phyloP scores from a whole-genome alignment of 2,888 invertebrate species.

The Cerceris rybyensis region DNA sequence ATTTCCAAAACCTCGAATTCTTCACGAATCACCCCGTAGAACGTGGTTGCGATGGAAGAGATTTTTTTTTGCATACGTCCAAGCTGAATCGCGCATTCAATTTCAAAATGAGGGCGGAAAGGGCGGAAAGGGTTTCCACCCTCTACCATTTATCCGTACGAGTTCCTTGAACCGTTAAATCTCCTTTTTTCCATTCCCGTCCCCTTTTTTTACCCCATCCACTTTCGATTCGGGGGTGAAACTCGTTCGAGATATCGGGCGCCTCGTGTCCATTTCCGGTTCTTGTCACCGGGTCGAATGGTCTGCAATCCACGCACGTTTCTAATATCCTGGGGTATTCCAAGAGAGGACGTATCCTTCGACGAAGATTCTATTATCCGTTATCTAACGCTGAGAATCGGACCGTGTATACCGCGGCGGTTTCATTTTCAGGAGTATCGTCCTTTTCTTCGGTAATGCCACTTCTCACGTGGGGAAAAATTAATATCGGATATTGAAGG shows the following conservation, averaged over 20 bases:
- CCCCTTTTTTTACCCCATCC: neutral
- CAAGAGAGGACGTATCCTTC: slow-evolving; percentile 28
- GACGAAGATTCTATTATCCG: slow-evolving; percentile 44
- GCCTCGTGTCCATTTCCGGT: slow-evolving; percentile 60
- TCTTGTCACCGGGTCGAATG: slow-evolving; percentile 46
- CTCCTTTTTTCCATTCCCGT: slow-evolving; percentile 19
- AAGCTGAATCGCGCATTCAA: slow-evolving; percentile 29
- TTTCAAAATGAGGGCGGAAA: slow-evolving; percentile 20
- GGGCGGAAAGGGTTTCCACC: slow-evolving; percentile 13
- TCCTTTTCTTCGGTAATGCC: neutral
- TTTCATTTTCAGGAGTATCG: too few species aligned
- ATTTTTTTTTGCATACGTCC: slow-evolving; percentile 1
- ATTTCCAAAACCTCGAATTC: too few species aligned
- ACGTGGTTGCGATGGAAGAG: neutral
- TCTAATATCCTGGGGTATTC: slow-evolving; percentile 73
- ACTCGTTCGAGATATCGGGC: slow-evolving; percentile 30
- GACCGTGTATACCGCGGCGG: neutral
- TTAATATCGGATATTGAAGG: neutral
- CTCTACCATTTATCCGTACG: slow-evolving; percentile 25
- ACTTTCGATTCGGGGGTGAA: neutral
- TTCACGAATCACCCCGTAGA: too few species aligned
- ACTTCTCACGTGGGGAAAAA: neutral
- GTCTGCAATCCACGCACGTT: slow-evolving; percentile 75
- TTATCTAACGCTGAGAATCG: slow-evolving; percentile 31
- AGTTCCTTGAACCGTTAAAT: slow-evolving; percentile 41